Evolutionary conservation across 2,113 vertebrate species (phyloP), one percentile per base, ranked within the genome.

Genomic region (Noctilio leporinus): DNA sequence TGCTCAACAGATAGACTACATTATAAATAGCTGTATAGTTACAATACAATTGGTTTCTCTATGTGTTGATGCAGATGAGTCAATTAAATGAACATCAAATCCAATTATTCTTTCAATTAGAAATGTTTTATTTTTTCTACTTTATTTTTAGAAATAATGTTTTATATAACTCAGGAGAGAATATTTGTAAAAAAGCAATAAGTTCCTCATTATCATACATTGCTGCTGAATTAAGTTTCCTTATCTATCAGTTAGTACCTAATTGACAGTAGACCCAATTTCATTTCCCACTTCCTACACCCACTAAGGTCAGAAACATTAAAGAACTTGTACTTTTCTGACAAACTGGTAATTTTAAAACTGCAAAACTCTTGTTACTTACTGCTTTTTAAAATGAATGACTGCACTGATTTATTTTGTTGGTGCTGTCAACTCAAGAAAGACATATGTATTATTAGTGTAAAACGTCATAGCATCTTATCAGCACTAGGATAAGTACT

Each of bases 131-230:
- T 59, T 59, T 59, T 59, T 30, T 59, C 55, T 59, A 59, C 57
- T 59, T 59, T 59, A 59, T 59, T 28, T 59, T 92, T 94, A 73
- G 43, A 95, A 93, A 64, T 40, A 90, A 76, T 51, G 8, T 93
- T 86, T 81, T 24, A 85, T 83, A 67, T 12, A 84, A 15, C 12
- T 83, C 38, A 86, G 20, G 47, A 70, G 47, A 90, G 20, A 80
- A 65, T 90, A 85, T 87, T 96, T 83, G 64, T 43, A 93, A 96
- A 86, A 86, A 28, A 67, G 3, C 22, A 91, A 69, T 91, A 94
- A 90, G 6, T 0, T 72, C 19, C 7, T 94, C 4, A 64, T 69
- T 84, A 77, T 35, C 35, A 92, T 59, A 75, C 55, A 77, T 49
- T 92, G 69, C 47, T 77, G 26, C 62, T 81, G 87, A 94, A 89